Percentiles rank a stretch among this genome's conserved stretches.
Evolutionary conservation across 2,888 invertebrate species (phyloP).

Genomic region (Andrena fulva): DNA sequence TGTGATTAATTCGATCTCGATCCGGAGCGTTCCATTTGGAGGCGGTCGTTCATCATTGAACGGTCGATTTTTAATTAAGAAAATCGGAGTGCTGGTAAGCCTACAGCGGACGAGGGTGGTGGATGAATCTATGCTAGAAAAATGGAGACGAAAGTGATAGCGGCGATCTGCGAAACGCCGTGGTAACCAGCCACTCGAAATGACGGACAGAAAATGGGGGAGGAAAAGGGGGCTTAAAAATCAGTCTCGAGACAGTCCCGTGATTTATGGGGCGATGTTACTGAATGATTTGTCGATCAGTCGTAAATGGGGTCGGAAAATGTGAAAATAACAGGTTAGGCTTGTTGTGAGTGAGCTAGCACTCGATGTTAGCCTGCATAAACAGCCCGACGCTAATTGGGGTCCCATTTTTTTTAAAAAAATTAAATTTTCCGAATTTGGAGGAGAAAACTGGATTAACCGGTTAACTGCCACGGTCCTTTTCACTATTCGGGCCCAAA

Average conservation of each 20-base stretch:
- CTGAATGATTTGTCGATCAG: slow-evolving; percentile 33
- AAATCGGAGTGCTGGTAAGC: neutral
- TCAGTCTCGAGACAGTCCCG: slow-evolving; percentile 38
- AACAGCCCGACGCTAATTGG: neutral
- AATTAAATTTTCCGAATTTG: neutral
- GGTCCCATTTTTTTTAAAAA: neutral
- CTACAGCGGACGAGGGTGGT: too few species aligned
- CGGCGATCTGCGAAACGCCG: slow-evolving; percentile 2
- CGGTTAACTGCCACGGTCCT: too few species aligned
- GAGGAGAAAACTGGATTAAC: neutral
- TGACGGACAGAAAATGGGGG: neutral
- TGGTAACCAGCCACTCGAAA: slow-evolving; percentile 30
- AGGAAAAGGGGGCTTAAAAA: slow-evolving; percentile 24
- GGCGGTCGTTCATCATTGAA: neutral
- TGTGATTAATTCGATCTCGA: slow-evolving; percentile 3
- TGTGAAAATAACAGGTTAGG: slow-evolving; percentile 13
- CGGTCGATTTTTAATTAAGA: neutral
- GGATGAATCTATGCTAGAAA: neutral
- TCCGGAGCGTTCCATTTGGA: neutral
- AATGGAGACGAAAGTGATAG: slow-evolving; percentile 46
- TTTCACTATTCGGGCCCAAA: too few species aligned
- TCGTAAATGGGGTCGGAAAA: slow-evolving; percentile 11
- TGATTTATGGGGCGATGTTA: slow-evolving; percentile 35
- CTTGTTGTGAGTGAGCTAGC: neutral
- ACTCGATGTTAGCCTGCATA: neutral